Conservation (phyloP, 2,888 invertebrate species). For the Polymixis flavicincta region DNA sequence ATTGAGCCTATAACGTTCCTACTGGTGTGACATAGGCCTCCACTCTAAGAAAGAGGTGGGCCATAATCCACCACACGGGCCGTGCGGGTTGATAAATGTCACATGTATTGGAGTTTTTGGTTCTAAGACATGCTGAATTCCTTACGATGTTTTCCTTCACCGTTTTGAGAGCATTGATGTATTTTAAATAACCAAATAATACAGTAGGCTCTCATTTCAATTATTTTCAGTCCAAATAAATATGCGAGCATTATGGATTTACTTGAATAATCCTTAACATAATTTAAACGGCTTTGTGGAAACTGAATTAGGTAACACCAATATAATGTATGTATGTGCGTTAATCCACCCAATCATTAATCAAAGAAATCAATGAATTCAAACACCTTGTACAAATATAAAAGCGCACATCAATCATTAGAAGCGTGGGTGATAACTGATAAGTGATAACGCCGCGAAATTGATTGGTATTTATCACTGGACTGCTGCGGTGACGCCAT, state of each 20-base stretch:
- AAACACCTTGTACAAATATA: constrained; percentile 24
- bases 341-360: neutral
- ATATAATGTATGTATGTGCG: neutral
- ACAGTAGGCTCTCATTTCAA: neutral
- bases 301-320: neutral
- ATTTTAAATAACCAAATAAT: neutral
- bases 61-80: too few relatives aligned
- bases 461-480: constrained; percentile 59
- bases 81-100: too few relatives aligned
- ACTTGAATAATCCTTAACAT: neutral
- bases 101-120: too few relatives aligned
- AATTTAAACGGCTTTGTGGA: neutral
- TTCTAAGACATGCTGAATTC: too few relatives aligned
- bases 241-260: neutral
- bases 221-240: neutral
- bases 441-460: constrained; percentile 51
- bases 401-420: constrained; percentile 51
- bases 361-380: constrained; percentile 16
- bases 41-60: too few relatives aligned
- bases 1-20: too few relatives aligned
- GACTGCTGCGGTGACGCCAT: constrained; percentile 47
- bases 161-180: too few relatives aligned
- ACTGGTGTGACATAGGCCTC: too few relatives aligned
- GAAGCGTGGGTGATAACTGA: constrained; percentile 57
- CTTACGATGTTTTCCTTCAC: too few relatives aligned